A percentile compares a stretch with the other conserved stretches of the same genome.
Conservation (phyloP, 2,888 invertebrate species). For the Dromius quadrimaculatus region DNA sequence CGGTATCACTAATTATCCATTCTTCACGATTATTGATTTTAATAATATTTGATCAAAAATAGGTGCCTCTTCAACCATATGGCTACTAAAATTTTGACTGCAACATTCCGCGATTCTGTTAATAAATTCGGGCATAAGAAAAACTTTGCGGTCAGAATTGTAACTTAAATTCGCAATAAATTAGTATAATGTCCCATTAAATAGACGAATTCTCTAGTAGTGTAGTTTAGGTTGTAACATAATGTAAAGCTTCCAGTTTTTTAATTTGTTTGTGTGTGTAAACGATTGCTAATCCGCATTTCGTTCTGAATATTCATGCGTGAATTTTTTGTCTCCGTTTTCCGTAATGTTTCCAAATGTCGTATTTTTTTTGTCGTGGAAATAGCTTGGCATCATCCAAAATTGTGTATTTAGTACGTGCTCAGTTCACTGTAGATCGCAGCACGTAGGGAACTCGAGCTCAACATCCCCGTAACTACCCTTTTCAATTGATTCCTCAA, state of each 20-base stretch:
- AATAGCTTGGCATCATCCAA: slow-evolving; percentile 38
- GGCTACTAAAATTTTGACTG: too few species aligned
- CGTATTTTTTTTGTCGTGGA: slow-evolving; percentile 43
- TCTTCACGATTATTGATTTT: too few species aligned
- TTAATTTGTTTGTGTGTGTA: slow-evolving; percentile 49
- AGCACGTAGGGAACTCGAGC: too few species aligned
- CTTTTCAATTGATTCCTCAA: background rate
- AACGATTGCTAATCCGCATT: slow-evolving; percentile 45
- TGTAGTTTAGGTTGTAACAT: slow-evolving; percentile 16
- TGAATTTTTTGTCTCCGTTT: slow-evolving; percentile 55
- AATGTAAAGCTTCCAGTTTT: slow-evolving; percentile 35
- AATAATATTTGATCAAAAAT: too few species aligned
- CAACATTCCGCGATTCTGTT: too few species aligned
- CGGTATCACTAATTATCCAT: too few species aligned
- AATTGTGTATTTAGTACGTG: slow-evolving; percentile 47
- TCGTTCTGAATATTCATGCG: slow-evolving; percentile 55
- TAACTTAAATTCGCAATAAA: too few species aligned
- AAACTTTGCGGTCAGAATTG: too few species aligned
- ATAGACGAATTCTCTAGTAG: slow-evolving; percentile 3
- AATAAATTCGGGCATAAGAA: too few species aligned
- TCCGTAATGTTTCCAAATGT: slow-evolving; percentile 53
- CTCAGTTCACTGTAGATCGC: slow-evolving; percentile 3
- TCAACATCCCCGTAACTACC: background rate
- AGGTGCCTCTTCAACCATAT: too few species aligned
- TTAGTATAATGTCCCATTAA: background rate